These are phyloP conservation scores for Drosophila sproati DNA, from an alignment of 1,140 invertebrate species.

Conservation along the genomic window DNA sequence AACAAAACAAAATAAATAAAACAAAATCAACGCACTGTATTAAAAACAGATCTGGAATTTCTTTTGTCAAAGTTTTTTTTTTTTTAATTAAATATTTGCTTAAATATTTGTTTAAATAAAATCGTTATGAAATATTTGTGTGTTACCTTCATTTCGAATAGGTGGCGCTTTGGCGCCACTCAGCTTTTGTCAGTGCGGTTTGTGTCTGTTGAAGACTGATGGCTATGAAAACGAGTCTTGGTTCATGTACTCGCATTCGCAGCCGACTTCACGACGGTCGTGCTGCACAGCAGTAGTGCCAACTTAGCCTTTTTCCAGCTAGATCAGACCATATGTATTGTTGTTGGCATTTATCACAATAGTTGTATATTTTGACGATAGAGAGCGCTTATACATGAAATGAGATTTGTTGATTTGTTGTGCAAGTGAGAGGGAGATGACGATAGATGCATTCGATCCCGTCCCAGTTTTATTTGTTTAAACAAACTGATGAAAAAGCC, in stretches of 20 bases:
- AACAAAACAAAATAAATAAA: conserved; percentile 61
- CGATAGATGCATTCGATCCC: too few relatives aligned
- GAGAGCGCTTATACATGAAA: too few relatives aligned
- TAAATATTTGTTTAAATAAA: not conserved
- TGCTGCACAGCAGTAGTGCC: not conserved
- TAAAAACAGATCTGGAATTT: conserved; percentile 40
- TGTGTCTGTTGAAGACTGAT: not conserved
- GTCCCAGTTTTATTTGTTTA: too few relatives aligned
- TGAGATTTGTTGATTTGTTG: too few relatives aligned
- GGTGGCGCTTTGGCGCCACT: not conserved
- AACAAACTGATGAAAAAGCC: too few relatives aligned
- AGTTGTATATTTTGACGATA: too few relatives aligned
- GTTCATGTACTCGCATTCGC: not conserved
- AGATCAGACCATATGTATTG: too few relatives aligned
- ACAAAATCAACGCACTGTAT: conserved; percentile 63
- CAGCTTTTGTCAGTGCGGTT: conserved; percentile 1
- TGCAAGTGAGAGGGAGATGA: too few relatives aligned
- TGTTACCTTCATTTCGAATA: too few relatives aligned
- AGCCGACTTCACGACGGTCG: not conserved
- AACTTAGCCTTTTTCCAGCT: not conserved
- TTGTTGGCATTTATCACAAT: too few relatives aligned
- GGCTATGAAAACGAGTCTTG: not conserved
- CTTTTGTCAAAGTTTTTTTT: conserved; percentile 1
- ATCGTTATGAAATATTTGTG: too few relatives aligned
- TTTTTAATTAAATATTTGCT: not conserved